Evolutionary conservation across 2,888 invertebrate genomes (phyloP), one percentile per base, ranked within the genome.

Genomic region (Oligia strigilis): DNA sequence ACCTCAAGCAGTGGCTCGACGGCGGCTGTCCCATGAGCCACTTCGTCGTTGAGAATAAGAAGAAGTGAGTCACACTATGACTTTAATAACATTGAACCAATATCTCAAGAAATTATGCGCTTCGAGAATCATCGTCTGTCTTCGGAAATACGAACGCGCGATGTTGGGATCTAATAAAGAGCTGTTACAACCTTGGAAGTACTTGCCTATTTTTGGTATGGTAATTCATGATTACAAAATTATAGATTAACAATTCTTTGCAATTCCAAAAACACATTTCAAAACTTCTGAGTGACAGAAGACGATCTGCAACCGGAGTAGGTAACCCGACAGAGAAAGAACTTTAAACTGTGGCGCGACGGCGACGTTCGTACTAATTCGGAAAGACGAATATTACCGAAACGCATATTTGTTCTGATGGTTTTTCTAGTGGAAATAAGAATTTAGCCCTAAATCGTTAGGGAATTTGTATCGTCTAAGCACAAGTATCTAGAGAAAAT

Each of bases 21-120:
- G 99, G 99, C 77, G 99, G 99, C 82, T 99, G 99, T 94, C 99
- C 99, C 36, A 99, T 99, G 98, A 98, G 98, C 86, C 99, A 99
- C 94, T 99, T 99, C 94, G 99, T 99, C 85, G 99, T 99, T 73
- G 99, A 99, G 96, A 99, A 99, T 94, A 99, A 99, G 96, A 98
- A 98, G 95, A 99, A 98, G 99, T 99, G 81, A 89, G 92, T 55
- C 1, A n/a, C 0, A 14, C 13, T 29, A 29, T 29, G 65, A 29
- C 4, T 1, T 29, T 29, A 17, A 19, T 77, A 52, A 75, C 17
- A n/a, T 23, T 65, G 40, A 9, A 65, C 23, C 4, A 65, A 46
- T 29, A 29, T 69, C 6, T 11, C 11, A 19, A 49, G 43, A 46
- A n/a, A 67, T n/a, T 43, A 67, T 43, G 67, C 43, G 43, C 14